Conservation (phyloP, 92 coral and sea anemone genomes). For the Palythoa grandiflora region DNA sequence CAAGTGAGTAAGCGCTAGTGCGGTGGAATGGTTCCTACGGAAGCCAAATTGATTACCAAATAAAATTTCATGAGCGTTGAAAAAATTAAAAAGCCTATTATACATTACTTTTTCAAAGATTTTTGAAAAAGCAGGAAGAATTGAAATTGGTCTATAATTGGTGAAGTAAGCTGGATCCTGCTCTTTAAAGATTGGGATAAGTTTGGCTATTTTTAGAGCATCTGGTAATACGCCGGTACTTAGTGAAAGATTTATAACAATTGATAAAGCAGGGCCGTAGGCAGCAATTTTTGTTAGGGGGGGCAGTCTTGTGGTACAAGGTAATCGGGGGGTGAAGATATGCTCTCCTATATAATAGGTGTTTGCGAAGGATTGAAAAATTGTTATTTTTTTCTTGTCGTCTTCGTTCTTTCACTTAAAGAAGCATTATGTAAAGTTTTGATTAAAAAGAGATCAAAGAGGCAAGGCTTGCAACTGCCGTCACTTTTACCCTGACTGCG, state of each 20-base stretch:
- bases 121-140: too few relatives aligned
- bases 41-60: constrained; percentile 13
- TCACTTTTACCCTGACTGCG: constrained; percentile 18
- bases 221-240: neutral
- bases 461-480: constrained; percentile 21
- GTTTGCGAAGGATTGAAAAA: constrained; percentile 4
- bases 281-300: constrained; percentile 1
- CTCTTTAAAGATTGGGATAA: constrained; percentile 16
- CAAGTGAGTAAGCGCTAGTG: constrained; percentile 18
- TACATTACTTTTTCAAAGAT: too few relatives aligned
- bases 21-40: constrained; percentile 29
- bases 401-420: constrained; percentile 7
- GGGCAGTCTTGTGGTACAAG: constrained; percentile 4
- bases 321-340: constrained; percentile 2
- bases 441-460: constrained; percentile 20
- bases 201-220: constrained; percentile 18
- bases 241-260: too few relatives aligned
- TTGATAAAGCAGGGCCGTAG: neutral
- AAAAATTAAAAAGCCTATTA: too few relatives aligned
- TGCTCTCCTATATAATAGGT: constrained; percentile 11
- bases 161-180: neutral
- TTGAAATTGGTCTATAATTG: too few relatives aligned
- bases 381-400: constrained; percentile 2
- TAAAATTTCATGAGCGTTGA: too few relatives aligned
- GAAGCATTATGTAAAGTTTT: constrained; percentile 26